Base-by-base conservation (phyloP, 2,113 vertebrate genomes). In the Scopus umbretta region DNA sequence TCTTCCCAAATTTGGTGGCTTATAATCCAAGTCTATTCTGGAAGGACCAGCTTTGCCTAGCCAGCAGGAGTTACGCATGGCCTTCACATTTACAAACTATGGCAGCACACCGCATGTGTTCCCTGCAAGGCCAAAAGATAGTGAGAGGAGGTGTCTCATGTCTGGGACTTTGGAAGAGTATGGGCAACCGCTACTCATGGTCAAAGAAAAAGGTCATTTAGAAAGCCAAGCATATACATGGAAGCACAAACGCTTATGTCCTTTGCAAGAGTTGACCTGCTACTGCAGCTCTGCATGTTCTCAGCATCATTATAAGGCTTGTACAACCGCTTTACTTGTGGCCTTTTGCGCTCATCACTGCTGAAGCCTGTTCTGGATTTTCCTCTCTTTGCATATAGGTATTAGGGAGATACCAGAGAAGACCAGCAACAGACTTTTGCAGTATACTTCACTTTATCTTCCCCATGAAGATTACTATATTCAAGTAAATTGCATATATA, bases 31-130 rank as follows among this genome's bases (percentile, higher is more conserved):
- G 38, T 6, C 23, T 38, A 13, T 26, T 75, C 49, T 76, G 43
- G 23, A 50, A 63, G 9, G 34, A 47, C 16, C 42, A 66, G 30
- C 36, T 61, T 78, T 74, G 36, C 21, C 40, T 5, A 36, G 40
- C 23, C 45, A 43, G 74, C 7, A 36, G 55, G 36, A 96, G 42
- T 27, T 61, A 49, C 1, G 3, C 45, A 7, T 1, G 1, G 16
- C 20, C 45, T 43, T 56, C n/a, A 16, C 34, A 58, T 68, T 17
- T 80, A 78, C 40, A 73, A 61, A 52, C 34, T 21, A 36, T 0
- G 0, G 65, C 61, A 88, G 65, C 45, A 62, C 20, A 52, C 9
- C 1, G 0, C 5, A 3, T 2, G 10, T 26, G 22, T 22, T 58
- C 36, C n/a, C 68, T 19, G 6, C 2, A 19, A 62, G 22, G 68